These are phyloP conservation scores for Drosophila paramelanica DNA, from an alignment of 2,888 invertebrate species.

Conservation along the genomic window DNA sequence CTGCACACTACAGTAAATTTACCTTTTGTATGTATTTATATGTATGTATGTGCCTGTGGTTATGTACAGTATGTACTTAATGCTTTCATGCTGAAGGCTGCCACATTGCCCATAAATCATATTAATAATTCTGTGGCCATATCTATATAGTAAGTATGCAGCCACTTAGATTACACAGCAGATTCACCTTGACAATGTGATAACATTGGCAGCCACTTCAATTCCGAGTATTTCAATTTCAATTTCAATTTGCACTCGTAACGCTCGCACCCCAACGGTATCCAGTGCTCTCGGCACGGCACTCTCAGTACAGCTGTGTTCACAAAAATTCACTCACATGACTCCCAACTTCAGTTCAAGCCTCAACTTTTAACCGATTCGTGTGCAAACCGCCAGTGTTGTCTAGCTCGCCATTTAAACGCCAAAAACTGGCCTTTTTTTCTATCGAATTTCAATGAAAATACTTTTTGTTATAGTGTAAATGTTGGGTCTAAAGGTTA, in stretches of 20 bases:
- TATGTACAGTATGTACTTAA: not conserved
- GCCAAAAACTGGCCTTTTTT: not conserved
- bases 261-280: not conserved
- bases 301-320: slow-evolving; percentile 41
- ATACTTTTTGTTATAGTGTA: too few relatives aligned
- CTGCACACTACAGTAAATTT: slow-evolving; percentile 8
- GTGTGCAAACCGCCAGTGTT: slow-evolving; percentile 6
- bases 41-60: slow-evolving; percentile 1
- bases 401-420: not conserved
- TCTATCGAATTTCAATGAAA: too few relatives aligned
- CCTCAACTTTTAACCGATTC: slow-evolving; percentile 8
- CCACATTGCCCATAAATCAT: slow-evolving; percentile 46
- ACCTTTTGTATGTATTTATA: not conserved
- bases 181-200: slow-evolving; percentile 63
- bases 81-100: slow-evolving; percentile 25
- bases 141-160: slow-evolving; percentile 9
- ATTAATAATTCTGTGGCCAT: slow-evolving; percentile 15
- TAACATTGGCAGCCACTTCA: slow-evolving; percentile 19
- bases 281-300: not conserved
- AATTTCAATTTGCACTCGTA: not conserved
- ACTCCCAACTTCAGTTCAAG: slow-evolving; percentile 9
- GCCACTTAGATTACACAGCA: slow-evolving; percentile 42
- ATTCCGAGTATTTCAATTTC: slow-evolving; percentile 13
- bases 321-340: slow-evolving; percentile 24
- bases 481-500: too few relatives aligned